Conservation (phyloP, 1,140 invertebrate genomes). For the Chrysopa pallens region DNA sequence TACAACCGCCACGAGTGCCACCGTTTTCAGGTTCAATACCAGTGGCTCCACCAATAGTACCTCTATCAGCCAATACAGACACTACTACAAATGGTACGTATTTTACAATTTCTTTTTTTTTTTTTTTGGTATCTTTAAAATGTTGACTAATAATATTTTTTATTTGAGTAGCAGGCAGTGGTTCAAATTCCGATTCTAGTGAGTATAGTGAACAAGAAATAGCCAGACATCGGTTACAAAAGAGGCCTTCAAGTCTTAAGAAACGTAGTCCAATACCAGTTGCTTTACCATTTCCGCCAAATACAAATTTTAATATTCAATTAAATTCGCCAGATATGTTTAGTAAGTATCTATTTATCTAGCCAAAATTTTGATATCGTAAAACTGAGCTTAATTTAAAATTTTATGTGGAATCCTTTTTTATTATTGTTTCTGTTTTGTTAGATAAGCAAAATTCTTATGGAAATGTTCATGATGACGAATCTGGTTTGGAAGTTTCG, state of each 20-base stretch:
- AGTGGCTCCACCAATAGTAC: conserved; percentile 30
- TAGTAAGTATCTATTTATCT: not conserved
- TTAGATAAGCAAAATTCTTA: conserved; percentile 12
- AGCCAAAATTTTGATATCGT: too few relatives aligned
- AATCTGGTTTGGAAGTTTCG: conserved; percentile 46
- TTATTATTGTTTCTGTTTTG: too few relatives aligned
- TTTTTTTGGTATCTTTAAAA: too few relatives aligned
- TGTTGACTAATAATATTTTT: too few relatives aligned
- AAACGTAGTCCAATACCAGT: conserved; percentile 15
- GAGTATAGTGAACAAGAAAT: conserved; percentile 23
- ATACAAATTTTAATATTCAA: conserved; percentile 17
- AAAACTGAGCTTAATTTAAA: too few relatives aligned
- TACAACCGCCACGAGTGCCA: conserved; percentile 70
- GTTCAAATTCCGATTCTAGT: conserved; percentile 30
- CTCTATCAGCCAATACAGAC: conserved; percentile 22
- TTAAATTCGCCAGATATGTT: conserved; percentile 18
- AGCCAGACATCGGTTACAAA: conserved; percentile 14
- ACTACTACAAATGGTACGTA: conserved; percentile 21
- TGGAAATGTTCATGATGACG: conserved; percentile 39
- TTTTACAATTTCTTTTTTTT: too few relatives aligned
- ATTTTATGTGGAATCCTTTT: too few relatives aligned
- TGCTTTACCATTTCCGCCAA: conserved; percentile 12
- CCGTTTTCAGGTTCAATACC: conserved; percentile 28
- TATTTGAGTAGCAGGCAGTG: conserved; percentile 7
- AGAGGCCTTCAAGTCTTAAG: conserved; percentile 22